Base-by-base conservation (phyloP, 2,797 vertebrate species). In the Poecile montanus region DNA sequence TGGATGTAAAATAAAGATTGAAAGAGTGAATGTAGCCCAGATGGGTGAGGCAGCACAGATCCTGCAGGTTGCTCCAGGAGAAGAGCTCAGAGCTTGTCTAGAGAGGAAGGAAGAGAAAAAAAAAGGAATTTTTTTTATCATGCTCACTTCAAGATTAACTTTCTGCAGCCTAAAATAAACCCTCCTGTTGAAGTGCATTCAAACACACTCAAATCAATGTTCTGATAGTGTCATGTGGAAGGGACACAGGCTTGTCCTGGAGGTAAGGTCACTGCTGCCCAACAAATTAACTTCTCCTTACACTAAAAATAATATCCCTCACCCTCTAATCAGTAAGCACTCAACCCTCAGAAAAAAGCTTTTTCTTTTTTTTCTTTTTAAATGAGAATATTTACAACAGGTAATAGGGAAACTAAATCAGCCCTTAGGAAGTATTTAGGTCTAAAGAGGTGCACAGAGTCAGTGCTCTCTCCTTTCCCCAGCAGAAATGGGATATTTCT, bases 401-500 rank as follows among this genome's bases (percentile, higher is more conserved):
- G 68, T 70, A 74, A 62, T 62, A 78, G n/a, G 60, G 81, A 96
- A 85, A 94, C 3, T 70, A 26, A 79, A 95, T 87, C 54, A 50
- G 77, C 63, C 80, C 77, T 93, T 60, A 2, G 25, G 47, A 94
- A 40, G 58, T 22, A 56, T 63, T 93, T 42, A 78, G 42, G 42
- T 30, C 85, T 47, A 21, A 84, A 84, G 66, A 93, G 68, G 93
- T 72, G 18, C 82, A 67, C 12, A 50, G 68, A 84, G 65, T 50
- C 72, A 17, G 13, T 51, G 89, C 63, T 70, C 42, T 78, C 62
- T 70, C 74, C 45, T 21, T 38, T 67, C 61, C 68, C 67, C 53
- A 63, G 60, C 38, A 96, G 93, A 97, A 97, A 87, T 13, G 38
- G 93, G 90, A 96, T 88, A 88, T 85, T 88, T 83, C 83, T 93